These are phyloP conservation scores for Apogon talboti DNA, from an alignment of 2,797 vertebrate species.

Conservation along the genomic window DNA sequence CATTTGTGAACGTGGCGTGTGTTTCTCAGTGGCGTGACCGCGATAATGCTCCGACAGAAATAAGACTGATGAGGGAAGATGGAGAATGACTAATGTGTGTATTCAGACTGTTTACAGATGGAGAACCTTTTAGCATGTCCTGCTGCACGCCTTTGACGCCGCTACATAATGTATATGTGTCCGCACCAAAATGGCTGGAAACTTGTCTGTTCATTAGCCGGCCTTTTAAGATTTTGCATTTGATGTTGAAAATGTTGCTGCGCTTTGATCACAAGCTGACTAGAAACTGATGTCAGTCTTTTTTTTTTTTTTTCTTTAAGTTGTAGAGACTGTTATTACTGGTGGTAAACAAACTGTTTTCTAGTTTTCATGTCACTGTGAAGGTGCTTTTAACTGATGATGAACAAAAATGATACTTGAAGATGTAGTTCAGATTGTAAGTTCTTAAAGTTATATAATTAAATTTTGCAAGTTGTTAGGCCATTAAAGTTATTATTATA, in stretches of 20 bases:
- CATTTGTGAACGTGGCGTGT: slow-evolving; percentile 46
- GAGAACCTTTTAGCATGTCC: slow-evolving; percentile 45
- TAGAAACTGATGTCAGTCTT: slow-evolving; percentile 33
- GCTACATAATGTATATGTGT: slow-evolving; percentile 52
- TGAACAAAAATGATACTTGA: no score
- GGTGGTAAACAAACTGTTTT: slow-evolving; percentile 38
- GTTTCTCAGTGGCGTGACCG: slow-evolving; percentile 24
- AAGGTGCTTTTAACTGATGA: not conserved
- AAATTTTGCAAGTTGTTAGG: no score
- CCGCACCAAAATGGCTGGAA: slow-evolving; percentile 21
- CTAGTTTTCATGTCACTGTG: slow-evolving; percentile 3
- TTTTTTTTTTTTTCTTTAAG: slow-evolving; percentile 24
- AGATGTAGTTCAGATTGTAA: no score
- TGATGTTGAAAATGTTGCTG: slow-evolving; percentile 60
- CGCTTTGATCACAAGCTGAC: slow-evolving; percentile 56
- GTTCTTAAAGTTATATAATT: no score
- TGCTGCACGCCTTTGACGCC: slow-evolving; percentile 29
- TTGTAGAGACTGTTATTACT: slow-evolving; percentile 43
- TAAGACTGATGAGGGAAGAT: slow-evolving; percentile 43
- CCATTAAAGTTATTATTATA: no score
- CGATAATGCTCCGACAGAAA: slow-evolving; percentile 47
- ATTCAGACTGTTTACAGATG: slow-evolving; percentile 48
- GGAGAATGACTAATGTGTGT: slow-evolving; percentile 52
- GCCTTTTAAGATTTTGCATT: slow-evolving; percentile 59
- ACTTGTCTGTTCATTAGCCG: slow-evolving; percentile 46